phyloP scores from a whole-genome alignment of 2,797 vertebrate species.

The Distichodus sexfasciatus region DNA sequence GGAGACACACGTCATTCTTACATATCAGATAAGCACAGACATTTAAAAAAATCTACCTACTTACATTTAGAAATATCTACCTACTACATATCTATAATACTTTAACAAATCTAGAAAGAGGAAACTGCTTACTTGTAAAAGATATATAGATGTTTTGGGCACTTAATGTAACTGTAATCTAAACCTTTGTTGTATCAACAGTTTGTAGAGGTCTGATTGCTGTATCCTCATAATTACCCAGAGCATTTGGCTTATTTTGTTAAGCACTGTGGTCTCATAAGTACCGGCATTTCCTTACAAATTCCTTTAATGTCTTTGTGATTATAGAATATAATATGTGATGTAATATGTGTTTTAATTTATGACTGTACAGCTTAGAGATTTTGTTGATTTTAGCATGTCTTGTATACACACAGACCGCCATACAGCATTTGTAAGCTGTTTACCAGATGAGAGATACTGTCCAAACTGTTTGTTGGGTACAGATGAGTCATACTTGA shows the following conservation, averaged over 20 bases:
- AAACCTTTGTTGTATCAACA: too few species aligned
- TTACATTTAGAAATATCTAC: too few species aligned
- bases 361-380: conserved; percentile 10
- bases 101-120: too few species aligned
- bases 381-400: conserved; percentile 37
- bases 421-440: not conserved
- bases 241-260: conserved; percentile 29
- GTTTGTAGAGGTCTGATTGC: not conserved
- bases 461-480: conserved; percentile 47
- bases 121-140: too few species aligned
- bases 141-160: too few species aligned
- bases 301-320: too few species aligned
- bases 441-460: conserved; percentile 16
- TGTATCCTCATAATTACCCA: conserved; percentile 34
- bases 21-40: not conserved
- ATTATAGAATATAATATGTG: too few species aligned
- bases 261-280: conserved; percentile 25
- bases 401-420: conserved; percentile 28
- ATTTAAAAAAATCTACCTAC: too few species aligned
- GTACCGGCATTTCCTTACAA: conserved; percentile 9
- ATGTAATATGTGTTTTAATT: too few species aligned
- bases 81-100: too few species aligned
- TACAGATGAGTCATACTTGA: conserved; percentile 46
- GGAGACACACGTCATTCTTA: too few species aligned
- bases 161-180: too few species aligned